phyloP scores from a whole-genome alignment of 64 coral and sea anemone genomes.

The Hydrozoanthus tunicans region DNA sequence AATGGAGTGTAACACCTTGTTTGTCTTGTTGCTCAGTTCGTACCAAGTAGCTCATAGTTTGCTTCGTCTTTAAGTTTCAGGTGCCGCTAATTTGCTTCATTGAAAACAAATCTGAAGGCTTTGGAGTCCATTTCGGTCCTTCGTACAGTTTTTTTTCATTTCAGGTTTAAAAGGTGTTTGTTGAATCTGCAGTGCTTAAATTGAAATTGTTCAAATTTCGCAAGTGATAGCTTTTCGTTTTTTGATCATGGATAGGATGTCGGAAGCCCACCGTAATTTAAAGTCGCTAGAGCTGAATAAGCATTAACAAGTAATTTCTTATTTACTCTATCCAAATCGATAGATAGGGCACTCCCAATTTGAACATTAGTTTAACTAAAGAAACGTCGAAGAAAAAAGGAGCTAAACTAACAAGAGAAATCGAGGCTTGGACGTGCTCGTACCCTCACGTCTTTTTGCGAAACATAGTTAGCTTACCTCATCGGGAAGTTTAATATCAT shows the following conservation, averaged over 20 bases:
- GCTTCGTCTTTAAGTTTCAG: neutral
- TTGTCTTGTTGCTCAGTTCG: no score
- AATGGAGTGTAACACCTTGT: no score
- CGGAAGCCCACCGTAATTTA: no score
- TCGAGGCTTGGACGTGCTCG: no score
- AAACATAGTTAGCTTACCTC: conserved; percentile 51
- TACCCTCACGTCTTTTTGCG: neutral
- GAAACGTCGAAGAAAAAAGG: no score
- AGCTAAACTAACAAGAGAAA: no score
- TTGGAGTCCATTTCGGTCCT: neutral
- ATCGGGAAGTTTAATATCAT: conserved; percentile 79
- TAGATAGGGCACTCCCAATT: no score
- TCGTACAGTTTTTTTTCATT: conserved; percentile 1
- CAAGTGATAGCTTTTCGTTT: conserved; percentile 12
- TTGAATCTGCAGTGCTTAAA: conserved; percentile 20
- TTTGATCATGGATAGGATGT: neutral
- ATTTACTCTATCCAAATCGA: no score
- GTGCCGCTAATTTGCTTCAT: conserved; percentile 8
- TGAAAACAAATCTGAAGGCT: neutral
- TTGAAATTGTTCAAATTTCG: neutral
- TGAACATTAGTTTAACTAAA: no score
- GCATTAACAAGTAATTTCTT: no score
- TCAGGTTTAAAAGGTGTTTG: neutral
- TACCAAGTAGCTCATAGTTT: no score
- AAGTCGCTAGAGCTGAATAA: no score